Evolutionary conservation across 2,113 vertebrate genomes (phyloP), one percentile per base, ranked within the genome.

Genomic region (Malaclemys terrapin): DNA sequence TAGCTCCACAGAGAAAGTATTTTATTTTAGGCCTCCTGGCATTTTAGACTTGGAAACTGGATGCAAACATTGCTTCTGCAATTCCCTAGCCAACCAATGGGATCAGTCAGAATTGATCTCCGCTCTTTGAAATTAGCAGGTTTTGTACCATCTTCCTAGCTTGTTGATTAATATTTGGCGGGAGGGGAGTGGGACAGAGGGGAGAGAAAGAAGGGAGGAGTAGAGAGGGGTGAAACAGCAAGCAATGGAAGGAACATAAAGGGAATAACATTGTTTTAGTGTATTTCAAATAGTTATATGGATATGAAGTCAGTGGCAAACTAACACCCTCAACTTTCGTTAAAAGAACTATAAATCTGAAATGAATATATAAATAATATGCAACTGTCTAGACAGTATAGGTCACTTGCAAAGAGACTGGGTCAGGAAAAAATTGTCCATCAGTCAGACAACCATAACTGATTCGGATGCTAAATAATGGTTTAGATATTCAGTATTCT

Each of bases 381-480:
- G 98, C 98, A 99, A 98, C 98, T 98, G 99, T 99, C 99, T 99
- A 99, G 99, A 99, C 99, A 99, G 99, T 98, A 99, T 98, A 99
- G 99, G 99, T 99, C 99, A 99, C 98, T 99, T 98, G 98, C 98
- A 98, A 98, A 99, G 98, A 99, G 98, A 99, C 98, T 96, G 96
- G 99, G 99, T 99, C 98, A 99, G 98, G 98, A 98, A 98, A 98
- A 99, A 99, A 99, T 99, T 99, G 99, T 99, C 99, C 99, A 99
- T 99, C 99, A 99, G 99, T 98, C 99, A 99, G 99, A 99, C 99
- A 99, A 99, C 99, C 99, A 99, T 99, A 99, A 99, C 99, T 99
- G 99, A 99, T 99, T 99, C 99, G 99, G 99, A 99, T 99, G 99
- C 99, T 99, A 99, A 99, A 99, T 99, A 99, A 99, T 98, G 98